Base-by-base conservation (phyloP, 1,140 invertebrate genomes). In the Pachypeltis micranthus region DNA sequence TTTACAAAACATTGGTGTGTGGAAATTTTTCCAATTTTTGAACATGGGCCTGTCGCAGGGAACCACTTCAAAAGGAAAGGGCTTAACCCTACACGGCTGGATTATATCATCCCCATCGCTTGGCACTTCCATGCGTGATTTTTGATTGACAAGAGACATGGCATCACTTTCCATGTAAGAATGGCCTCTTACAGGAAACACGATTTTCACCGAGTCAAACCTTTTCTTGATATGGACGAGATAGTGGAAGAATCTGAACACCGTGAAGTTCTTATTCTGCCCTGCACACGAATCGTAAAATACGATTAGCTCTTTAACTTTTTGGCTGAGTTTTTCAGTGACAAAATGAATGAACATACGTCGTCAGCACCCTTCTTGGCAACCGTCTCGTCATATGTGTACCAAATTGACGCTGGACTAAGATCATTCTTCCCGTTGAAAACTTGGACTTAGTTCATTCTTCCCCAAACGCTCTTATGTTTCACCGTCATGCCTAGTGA, bases 231-330 rank as follows among this genome's bases (percentile, higher is more conserved):
- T 19, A 19, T 63, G 62, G 19, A 70, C 67, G 12, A 69, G 28
- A 61, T 69, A 66, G 51, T 65, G 55, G 26, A 67, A 59, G 44
- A 62, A 65, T 23, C 66, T 25, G 24, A 65, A 19, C 29, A 62
- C 60, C 10, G 59, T 67, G 34, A 27, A 63, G 27, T 67, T 67
- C 19, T 68, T 68, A 25, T 68, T 66, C 39, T 66, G 61, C n/a
- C 60, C 60, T 23, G 62, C 65, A 59, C 67, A 66, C 21, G 64
- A 68, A 34, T 68, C 66, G 31, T 66, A 68, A 64, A 68, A 68
- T 12, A 68, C 60, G 16, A 55, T 62, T 62, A 65, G 61, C 27
- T 62, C 4, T 54, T 23, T 27, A 14, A 68, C 58, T 47, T 61
- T 47, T 34, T 24, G 26, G 31, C 19, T 1, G n/a, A 68, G 58